phyloP scores from a whole-genome alignment of 1,140 invertebrate species.

The Drosophila yakuba region DNA sequence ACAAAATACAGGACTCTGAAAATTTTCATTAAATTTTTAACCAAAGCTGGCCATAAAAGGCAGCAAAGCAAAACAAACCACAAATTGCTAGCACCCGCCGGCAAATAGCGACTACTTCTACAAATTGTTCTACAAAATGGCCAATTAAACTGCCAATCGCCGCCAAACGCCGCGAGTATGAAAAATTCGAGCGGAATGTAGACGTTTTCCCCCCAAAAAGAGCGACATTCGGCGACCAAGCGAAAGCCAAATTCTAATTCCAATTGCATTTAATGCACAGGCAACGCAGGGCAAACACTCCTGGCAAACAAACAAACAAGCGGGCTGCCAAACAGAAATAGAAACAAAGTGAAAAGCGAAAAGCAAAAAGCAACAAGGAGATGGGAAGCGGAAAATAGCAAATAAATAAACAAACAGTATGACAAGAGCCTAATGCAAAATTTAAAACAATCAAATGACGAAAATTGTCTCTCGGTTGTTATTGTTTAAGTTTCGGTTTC shows the following conservation, averaged over 20 bases:
- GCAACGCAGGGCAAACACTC: conserved; percentile 26
- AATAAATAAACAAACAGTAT: conserved; percentile 27
- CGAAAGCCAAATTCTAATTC: conserved; percentile 47
- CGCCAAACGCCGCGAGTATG: conserved; percentile 25
- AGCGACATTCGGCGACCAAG: neutral
- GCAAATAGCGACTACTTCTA: conserved; percentile 23
- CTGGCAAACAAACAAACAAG: conserved; percentile 31
- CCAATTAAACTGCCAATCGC: conserved; percentile 52
- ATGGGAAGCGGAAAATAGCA: conserved; percentile 13
- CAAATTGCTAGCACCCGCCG: conserved; percentile 21
- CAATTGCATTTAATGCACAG: conserved; percentile 46
- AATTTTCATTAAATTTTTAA: conserved; percentile 44
- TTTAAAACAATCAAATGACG: conserved; percentile 48
- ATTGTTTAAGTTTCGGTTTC: conserved; percentile 21
- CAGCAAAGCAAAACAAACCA: conserved; percentile 29
- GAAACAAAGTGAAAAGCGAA: neutral
- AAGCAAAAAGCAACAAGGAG: neutral
- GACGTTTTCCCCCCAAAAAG: neutral
- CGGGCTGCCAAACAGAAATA: conserved; percentile 21
- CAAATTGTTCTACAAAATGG: conserved; percentile 50
- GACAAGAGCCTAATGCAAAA: conserved; percentile 51
- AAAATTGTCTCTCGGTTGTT: conserved; percentile 21
- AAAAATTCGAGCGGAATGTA: neutral
- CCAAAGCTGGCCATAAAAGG: conserved; percentile 31
- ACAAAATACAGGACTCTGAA: neutral